These are phyloP conservation scores for Drosophila equinoxialis DNA, from an alignment of 1,140 invertebrate species.

Conservation along the genomic window DNA sequence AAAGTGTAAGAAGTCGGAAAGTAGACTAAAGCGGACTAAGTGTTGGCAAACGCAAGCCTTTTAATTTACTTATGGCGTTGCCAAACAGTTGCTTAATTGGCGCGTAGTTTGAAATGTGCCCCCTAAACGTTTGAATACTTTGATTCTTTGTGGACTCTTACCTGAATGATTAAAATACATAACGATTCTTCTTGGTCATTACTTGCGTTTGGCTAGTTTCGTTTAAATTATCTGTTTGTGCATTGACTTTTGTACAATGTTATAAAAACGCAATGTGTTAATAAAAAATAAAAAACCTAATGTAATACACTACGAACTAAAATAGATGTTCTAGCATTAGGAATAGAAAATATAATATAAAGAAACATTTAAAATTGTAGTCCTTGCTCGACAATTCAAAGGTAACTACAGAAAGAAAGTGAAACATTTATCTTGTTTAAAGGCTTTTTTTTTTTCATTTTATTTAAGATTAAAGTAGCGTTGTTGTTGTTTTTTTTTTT, in stretches of 20 bases:
- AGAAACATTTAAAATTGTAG: neutral
- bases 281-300: neutral
- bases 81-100: no score
- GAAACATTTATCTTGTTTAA: conserved; percentile 27
- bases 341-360: neutral
- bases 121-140: no score
- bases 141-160: no score
- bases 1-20: no score
- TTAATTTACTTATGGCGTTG: no score
- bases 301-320: neutral
- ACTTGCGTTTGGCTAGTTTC: no score
- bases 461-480: conserved; percentile 59
- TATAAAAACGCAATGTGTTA: neutral
- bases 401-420: conserved; percentile 6
- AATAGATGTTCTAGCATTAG: neutral
- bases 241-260: neutral
- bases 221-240: neutral
- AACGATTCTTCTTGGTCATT: no score
- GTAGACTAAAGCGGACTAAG: no score
- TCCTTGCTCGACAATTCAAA: neutral
- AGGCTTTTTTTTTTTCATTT: conserved; percentile 29
- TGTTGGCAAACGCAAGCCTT: no score
- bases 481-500: neutral
- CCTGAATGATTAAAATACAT: no score
- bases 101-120: no score